phyloP scores from a whole-genome alignment of 2,797 vertebrate genomes.

The Ciconia nigra region DNA sequence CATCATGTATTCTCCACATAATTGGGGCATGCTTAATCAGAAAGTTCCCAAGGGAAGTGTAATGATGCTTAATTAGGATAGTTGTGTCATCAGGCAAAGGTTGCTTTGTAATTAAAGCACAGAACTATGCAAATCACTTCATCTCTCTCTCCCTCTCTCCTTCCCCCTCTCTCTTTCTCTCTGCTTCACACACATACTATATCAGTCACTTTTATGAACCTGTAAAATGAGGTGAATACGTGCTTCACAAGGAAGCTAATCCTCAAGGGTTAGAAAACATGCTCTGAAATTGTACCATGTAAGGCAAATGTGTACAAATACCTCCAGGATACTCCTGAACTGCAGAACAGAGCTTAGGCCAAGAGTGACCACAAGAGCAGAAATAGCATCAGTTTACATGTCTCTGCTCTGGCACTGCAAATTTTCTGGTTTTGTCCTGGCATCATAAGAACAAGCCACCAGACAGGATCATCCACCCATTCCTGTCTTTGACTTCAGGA shows the following conservation, averaged over 20 bases:
- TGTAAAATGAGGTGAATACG: background rate
- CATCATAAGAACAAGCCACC: background rate
- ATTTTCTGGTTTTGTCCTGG: background rate
- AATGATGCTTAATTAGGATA: constrained; percentile 4
- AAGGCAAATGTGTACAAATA: background rate
- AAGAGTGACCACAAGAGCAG: background rate
- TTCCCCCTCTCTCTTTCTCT: background rate
- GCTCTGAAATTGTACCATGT: background rate
- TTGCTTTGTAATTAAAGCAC: constrained; percentile 4
- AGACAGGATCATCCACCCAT: background rate
- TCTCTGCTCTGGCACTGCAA: background rate
- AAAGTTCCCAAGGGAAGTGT: background rate
- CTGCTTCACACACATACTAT: background rate
- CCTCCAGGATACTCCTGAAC: background rate
- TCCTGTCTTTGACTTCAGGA: background rate
- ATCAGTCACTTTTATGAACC: background rate
- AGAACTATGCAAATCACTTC: background rate
- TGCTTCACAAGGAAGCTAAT: background rate
- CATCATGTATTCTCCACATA: background rate
- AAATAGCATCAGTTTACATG: background rate
- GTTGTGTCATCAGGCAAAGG: background rate
- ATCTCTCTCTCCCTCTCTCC: background rate
- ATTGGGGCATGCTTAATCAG: background rate
- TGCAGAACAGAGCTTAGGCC: background rate
- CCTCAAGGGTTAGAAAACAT: background rate